Base-by-base conservation (phyloP, 1,140 invertebrate genomes). In the roundworm (Caenorhabditis elegans) region DNA sequence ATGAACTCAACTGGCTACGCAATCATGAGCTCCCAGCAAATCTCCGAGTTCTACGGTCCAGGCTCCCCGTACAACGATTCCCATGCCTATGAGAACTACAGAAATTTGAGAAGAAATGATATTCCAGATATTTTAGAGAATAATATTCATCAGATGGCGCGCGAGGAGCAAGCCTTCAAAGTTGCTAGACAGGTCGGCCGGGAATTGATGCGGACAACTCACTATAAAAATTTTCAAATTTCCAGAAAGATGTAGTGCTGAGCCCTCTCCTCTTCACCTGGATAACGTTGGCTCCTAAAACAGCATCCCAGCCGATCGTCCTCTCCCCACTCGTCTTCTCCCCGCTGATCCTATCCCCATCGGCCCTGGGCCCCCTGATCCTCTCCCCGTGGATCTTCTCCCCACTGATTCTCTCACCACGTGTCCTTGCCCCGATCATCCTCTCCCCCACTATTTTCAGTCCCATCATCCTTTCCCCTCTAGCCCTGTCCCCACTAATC, bases 251-350 rank as follows among this genome's bases (percentile, higher is more conserved):
- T 70, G 65, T 86, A 6, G 79, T 86, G 43, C 49, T 86, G 13
- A 34, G 79, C 28, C 86, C 86, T 4, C 22, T 86, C 15, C 17
- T 70, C 5, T 60, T 85, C 39, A 82, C 55, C 6, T 76, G 82
- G 19, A 39, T 85, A 0, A 22, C 36, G 2, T 11, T 26, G 8
- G 34, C 19, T 28, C 78, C 78, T 6, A 13, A 2, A 13, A 43
- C 36, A 11, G 81, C 55, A 3, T 78, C 76, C 17, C 82, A 85
- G 24, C 80, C 78, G 3, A 84, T 88, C 48, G 77, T 88, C 31
- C 48, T 88, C 5, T 84, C 85, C 24, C 87, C 87, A n/a, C 17
- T 86, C 13, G 19, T 89, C 6, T 88, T 88, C 46, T 77, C 86
- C 24, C 87, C 87, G 5, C 46, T 87, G 3, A 86, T 87, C 60